These are phyloP conservation scores for Mus caroli DNA, from an alignment of 2,797 vertebrate genomes.

Conservation along the genomic window DNA sequence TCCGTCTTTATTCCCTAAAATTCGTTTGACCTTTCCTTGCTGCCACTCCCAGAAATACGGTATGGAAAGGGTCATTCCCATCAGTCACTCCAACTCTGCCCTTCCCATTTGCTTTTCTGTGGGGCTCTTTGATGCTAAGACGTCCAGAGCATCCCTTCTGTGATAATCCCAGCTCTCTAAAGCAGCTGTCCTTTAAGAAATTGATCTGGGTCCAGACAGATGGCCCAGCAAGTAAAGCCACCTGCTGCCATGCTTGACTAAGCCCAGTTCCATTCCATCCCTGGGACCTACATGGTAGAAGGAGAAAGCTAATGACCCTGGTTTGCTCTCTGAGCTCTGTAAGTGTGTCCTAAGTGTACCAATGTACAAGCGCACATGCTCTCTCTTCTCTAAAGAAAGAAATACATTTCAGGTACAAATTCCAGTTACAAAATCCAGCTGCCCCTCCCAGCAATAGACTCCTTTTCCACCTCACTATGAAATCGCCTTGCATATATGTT, in stretches of 20 bases:
- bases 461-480: slow-evolving; percentile 27
- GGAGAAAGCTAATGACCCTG: background rate
- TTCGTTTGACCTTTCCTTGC: background rate
- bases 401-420: background rate
- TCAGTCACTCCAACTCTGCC: background rate
- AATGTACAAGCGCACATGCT: background rate
- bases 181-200: slow-evolving; percentile 9
- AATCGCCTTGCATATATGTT: background rate
- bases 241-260: background rate
- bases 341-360: background rate
- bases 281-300: background rate
- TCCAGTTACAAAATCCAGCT: background rate
- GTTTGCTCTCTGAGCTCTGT: background rate
- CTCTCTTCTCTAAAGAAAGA: background rate
- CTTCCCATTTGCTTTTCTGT: background rate
- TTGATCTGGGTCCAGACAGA: background rate
- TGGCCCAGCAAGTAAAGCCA: background rate
- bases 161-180: background rate
- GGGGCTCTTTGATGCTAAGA: background rate
- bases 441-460: background rate
- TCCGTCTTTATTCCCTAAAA: background rate
- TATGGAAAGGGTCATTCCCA: background rate
- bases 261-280: background rate
- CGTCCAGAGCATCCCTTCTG: slow-evolving; percentile 26
- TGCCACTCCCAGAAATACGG: background rate